Evolutionary conservation across 2,797 vertebrate species (phyloP).

Genomic region (Chiroxiphia lanceolata): DNA sequence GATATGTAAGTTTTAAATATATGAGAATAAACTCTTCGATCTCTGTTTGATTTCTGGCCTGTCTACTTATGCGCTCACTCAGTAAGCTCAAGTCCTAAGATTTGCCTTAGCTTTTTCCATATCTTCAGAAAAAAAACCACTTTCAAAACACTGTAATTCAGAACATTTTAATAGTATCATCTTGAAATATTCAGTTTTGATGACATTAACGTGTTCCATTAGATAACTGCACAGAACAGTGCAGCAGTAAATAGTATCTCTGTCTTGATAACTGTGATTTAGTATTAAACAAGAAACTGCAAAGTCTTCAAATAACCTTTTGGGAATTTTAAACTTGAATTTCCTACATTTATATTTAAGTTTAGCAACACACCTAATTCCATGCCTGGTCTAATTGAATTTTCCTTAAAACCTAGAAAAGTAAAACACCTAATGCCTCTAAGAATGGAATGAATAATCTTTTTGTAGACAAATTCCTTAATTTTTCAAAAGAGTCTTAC

Average conservation of each 20-base stretch:
- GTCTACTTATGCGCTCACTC: background rate
- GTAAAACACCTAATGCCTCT: background rate
- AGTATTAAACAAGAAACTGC: background rate
- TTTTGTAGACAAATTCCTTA: background rate
- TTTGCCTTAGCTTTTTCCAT: background rate
- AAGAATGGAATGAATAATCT: background rate
- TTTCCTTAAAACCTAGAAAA: background rate
- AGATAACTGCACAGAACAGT: background rate
- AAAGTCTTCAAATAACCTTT: background rate
- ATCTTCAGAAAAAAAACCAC: background rate
- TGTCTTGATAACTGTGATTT: background rate
- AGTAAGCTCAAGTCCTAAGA: background rate
- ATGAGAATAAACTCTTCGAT: background rate
- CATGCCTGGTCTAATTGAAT: background rate
- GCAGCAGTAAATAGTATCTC: background rate
- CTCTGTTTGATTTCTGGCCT: background rate
- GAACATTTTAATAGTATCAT: background rate
- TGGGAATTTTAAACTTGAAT: background rate
- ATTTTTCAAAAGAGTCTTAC: background rate
- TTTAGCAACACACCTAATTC: background rate
- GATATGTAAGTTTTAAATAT: background rate
- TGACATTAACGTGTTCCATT: background rate
- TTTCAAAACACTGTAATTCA: background rate
- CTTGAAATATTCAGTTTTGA: background rate
- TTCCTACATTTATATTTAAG: background rate